phyloP scores from a whole-genome alignment of 2,797 vertebrate genomes.

The Amblyopsis hoosieri region DNA sequence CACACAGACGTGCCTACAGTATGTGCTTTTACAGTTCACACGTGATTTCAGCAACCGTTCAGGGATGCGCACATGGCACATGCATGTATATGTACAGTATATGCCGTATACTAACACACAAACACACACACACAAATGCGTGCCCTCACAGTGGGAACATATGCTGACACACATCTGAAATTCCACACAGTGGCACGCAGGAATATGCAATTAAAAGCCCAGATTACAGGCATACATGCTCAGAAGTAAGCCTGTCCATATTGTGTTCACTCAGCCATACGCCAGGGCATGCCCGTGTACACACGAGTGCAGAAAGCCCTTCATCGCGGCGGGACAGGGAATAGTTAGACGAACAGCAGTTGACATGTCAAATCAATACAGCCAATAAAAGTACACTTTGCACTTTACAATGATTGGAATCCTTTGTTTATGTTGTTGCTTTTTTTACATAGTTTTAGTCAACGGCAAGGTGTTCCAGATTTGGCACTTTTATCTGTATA shows the following conservation, averaged over 20 bases:
- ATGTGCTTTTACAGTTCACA: too few relatives aligned
- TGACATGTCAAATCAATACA: constrained; percentile 56
- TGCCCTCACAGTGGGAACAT: constrained; percentile 72
- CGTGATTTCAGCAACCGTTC: too few relatives aligned
- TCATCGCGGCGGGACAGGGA: constrained; percentile 58
- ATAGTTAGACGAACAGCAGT: constrained; percentile 42
- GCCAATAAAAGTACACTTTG: constrained; percentile 32
- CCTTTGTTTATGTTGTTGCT: constrained; percentile 36
- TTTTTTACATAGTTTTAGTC: constrained; percentile 71
- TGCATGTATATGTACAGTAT: too few relatives aligned
- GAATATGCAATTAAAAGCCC: constrained; percentile 70
- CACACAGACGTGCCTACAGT: too few relatives aligned
- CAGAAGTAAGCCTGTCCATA: constrained; percentile 64
- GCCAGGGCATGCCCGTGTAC: constrained; percentile 61
- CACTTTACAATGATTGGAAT: constrained; percentile 32
- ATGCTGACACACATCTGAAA: constrained; percentile 70
- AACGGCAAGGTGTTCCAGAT: constrained; percentile 49
- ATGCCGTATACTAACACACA: constrained; percentile 35
- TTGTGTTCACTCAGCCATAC: constrained; percentile 70
- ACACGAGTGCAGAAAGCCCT: constrained; percentile 60
- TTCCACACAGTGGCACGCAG: constrained; percentile 69
- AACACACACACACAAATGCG: constrained; percentile 32
- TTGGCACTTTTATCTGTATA: constrained; percentile 80
- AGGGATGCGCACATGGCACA: too few relatives aligned
- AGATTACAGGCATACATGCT: constrained; percentile 56